Evolutionary conservation across 2,888 invertebrate species (phyloP), one percentile per base, ranked within the genome.

Genomic region (Sesia bembeciformis): DNA sequence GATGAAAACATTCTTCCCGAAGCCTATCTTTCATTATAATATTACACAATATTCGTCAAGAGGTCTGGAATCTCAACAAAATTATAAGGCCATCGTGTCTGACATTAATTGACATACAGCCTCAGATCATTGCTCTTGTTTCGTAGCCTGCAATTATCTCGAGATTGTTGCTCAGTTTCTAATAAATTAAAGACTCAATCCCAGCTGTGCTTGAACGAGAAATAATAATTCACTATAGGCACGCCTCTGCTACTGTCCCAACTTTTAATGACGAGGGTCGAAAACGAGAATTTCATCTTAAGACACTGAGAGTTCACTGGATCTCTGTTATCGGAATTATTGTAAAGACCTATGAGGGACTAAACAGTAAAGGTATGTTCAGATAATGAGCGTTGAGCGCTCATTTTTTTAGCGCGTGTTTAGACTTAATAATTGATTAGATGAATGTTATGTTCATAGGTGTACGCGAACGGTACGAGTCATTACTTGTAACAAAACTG

Each of bases 261-360:
- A 78, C 76, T 78, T 79, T 76, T 79, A 76, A 78, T 78, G 77
- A 79, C 65, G 67, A 79, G 74, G 79, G 78, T 79, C 59, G 66
- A 62, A 62, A 58, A 54, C 58, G 53, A 66, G 68, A 70, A 56
- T 56, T 56, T 67, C 67, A 72, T 68, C 72, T 65, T 63, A 60
- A 61, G 49, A 42, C 38, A 52, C 23, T 42, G 46, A 23, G 46
- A 46, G 23, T 46, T 46, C 7, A 46, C 46, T 7, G 46, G 23
- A 23, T 23, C 23, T 23, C 23, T 23, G 23, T 23, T 23, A 23
- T 46, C 46, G 46, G 8, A 46, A 46, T 46, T 46, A 46, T 23
- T 8, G 8, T 5, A 46, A 46, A 23, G 7, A 6, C 46, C 23
- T 23, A 8, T 46, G 23, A 46, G 51, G 51, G 53, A 54, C 46